phyloP scores from a whole-genome alignment of 2,888 invertebrate species.

The Dusona sp. region DNA sequence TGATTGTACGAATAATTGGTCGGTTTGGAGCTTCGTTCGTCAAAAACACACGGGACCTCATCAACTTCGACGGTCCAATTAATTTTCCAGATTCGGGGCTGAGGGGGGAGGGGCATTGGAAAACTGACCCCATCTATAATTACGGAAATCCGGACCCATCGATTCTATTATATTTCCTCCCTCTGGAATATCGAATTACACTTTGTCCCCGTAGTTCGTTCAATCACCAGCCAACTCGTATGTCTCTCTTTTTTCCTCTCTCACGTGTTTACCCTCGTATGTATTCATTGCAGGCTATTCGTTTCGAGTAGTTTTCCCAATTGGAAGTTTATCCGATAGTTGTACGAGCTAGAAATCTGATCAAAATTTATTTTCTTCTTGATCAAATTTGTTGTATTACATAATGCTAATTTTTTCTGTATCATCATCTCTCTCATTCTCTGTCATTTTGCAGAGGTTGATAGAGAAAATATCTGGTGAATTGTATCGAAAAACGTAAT shows the following conservation, averaged over 20 bases:
- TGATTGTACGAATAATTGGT: slow-evolving; percentile 62
- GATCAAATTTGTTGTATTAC: neutral
- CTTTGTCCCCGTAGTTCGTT: slow-evolving; percentile 62
- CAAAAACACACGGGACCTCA: slow-evolving; percentile 58
- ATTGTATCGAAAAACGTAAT: neutral
- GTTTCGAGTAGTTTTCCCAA: slow-evolving; percentile 23
- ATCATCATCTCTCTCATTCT: too few relatives aligned
- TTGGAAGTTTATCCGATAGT: slow-evolving; percentile 31
- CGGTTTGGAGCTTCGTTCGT: slow-evolving; percentile 58
- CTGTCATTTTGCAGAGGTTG: neutral
- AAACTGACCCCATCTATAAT: slow-evolving; percentile 68
- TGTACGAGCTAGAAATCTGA: neutral
- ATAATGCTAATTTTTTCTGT: neutral
- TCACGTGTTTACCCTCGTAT: slow-evolving; percentile 25
- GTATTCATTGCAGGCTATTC: slow-evolving; percentile 22
- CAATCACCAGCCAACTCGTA: slow-evolving; percentile 55
- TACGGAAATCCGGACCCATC: slow-evolving; percentile 64
- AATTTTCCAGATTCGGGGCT: slow-evolving; percentile 62
- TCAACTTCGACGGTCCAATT: slow-evolving; percentile 68
- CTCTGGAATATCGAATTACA: slow-evolving; percentile 72
- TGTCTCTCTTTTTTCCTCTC: slow-evolving; percentile 19
- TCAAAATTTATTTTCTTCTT: neutral
- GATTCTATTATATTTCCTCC: slow-evolving; percentile 66
- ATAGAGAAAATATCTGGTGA: neutral
- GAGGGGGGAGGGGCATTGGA: slow-evolving; percentile 30